Base-by-base conservation (phyloP, 2,888 invertebrate genomes). In the Stegophylla sp. region DNA sequence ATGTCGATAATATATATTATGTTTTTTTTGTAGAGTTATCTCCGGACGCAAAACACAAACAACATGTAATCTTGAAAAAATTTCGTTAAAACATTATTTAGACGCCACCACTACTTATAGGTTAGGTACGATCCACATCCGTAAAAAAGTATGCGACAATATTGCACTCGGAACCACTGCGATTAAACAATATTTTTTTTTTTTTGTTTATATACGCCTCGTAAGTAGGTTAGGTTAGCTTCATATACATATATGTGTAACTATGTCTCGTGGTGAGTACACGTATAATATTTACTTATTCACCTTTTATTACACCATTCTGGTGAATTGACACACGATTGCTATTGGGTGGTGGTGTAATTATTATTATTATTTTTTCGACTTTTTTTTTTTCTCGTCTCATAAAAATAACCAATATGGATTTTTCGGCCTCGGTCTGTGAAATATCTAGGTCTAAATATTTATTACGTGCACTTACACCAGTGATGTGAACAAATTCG, bases 401-500 rank as follows among this genome's bases (percentile, higher is more conserved):
- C 34, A 72, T 56, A 75, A 53, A 43, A 20, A 64, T n/a, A 41
- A 41, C 41, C 1, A 53, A 53, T 63, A 43, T 76, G 53, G 23
- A 26, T 53, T 53, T 20, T 66, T 66, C 26, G 43, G 75, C 43
- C 43, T 61, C 75, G 75, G 75, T 76, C 75, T 34, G 13, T 15
- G 43, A 12, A 41, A 53, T 66, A 76, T 76, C 23, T 76, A 53
- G 75, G 75, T 66, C 75, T 76, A 34, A 9, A 43, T 26, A 26
- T 43, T 63, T 74, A 63, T 63, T 48, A 63, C 34, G 48, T 15
- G 74, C 61, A 45, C 59, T 61, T 28, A n/a, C 26, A n/a, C n/a
- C n/a, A 41, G 23, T 20, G 73, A 74, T 63, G 74, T 73, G 48
- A 34, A 28, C 63, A 74, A 74, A 51, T 74, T 74, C 74, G 63